Evolutionary conservation across 2,888 invertebrate genomes (phyloP).

Genomic region (Chironomus tentans): DNA sequence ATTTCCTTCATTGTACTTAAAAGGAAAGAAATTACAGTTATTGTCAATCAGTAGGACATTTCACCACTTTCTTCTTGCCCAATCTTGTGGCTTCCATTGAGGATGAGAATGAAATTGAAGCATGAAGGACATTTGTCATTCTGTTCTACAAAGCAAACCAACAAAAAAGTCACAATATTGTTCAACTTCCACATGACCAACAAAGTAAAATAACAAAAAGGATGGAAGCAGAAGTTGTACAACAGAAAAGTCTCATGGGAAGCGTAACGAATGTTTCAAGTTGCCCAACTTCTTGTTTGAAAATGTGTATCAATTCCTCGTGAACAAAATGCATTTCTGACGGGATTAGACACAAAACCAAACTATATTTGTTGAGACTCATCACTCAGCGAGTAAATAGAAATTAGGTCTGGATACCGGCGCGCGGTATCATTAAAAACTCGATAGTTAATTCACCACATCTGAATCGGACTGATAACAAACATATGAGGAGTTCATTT

Average conservation of each 20-base stretch:
- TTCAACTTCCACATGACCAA: not conserved
- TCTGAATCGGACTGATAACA: not conserved
- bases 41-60: not conserved
- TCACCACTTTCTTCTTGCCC: not conserved
- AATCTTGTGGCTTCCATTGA: not conserved
- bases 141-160: not conserved
- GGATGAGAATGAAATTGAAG: not conserved
- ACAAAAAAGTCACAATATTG: not conserved
- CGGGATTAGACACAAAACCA: not conserved
- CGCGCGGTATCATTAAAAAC: not conserved
- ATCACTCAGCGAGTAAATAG: not conserved
- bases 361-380: not conserved
- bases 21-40: not conserved
- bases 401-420: not conserved
- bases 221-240: not conserved
- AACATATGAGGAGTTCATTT: not conserved
- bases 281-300: not conserved
- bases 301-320: too few relatives aligned
- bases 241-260: not conserved
- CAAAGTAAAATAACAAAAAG: not conserved
- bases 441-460: not conserved
- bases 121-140: conserved; percentile 6
- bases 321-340: not conserved
- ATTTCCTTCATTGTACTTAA: not conserved
- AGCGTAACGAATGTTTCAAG: not conserved